Percentiles rank a stretch among this genome's conserved stretches.
These are phyloP conservation scores for Pseudobourletiella spinata DNA, from an alignment of 1,140 invertebrate species.

Conservation along the genomic window DNA sequence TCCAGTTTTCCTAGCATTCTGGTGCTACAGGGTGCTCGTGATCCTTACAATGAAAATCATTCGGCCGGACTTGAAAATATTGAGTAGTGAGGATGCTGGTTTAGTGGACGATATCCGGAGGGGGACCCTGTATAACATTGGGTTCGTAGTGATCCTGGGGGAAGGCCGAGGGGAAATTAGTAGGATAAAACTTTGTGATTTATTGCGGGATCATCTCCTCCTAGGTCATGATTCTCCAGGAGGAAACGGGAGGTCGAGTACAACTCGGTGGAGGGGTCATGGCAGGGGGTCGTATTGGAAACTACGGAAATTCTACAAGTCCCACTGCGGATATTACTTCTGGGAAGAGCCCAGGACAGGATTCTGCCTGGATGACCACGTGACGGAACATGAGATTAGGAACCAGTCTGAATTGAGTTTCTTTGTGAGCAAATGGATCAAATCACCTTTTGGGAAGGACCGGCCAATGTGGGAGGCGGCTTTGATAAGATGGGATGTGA, in stretches of 20 bases:
- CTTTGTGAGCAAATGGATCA: background rate
- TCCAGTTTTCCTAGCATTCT: background rate
- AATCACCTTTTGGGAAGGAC: background rate
- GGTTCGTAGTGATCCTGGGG: background rate
- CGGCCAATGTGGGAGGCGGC: background rate
- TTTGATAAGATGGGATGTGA: background rate
- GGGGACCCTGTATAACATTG: background rate
- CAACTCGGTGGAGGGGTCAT: too few species aligned
- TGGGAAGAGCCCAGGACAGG: background rate
- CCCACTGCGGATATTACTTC: constrained; percentile 1
- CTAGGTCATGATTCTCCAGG: background rate
- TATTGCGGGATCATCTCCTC: background rate
- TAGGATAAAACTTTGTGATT: too few species aligned
- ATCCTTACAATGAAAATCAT: background rate
- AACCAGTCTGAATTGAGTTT: background rate
- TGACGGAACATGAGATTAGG: background rate
- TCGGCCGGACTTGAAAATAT: background rate
- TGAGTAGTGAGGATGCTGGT: background rate
- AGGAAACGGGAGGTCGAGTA: background rate
- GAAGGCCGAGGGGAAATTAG: too few species aligned
- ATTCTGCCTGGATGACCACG: background rate
- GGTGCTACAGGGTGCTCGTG: background rate
- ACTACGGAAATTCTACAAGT: background rate
- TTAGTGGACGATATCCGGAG: background rate
- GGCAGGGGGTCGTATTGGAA: background rate